Evolutionary conservation across 2,113 vertebrate species (phyloP).

Genomic region (Elanoides forficatus): DNA sequence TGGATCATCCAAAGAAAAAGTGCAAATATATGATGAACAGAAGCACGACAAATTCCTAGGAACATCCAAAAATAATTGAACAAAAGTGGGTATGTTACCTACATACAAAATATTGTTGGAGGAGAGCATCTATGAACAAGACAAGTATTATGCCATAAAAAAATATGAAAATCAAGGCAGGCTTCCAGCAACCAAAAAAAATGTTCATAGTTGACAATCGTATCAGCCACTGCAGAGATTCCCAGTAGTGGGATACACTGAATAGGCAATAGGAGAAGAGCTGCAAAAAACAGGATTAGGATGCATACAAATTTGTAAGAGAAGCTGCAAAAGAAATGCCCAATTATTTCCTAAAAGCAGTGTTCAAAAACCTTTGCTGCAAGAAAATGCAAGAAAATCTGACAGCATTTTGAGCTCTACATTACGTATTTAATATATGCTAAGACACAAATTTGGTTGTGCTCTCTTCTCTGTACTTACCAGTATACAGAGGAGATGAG

Average conservation of each 20-base stretch:
- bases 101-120: not conserved
- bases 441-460: not conserved
- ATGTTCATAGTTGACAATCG: not conserved
- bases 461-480: not conserved
- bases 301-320: not conserved
- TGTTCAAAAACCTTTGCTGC: not conserved
- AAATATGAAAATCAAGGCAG: not conserved
- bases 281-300: not conserved
- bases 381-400: not conserved
- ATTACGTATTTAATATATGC: not conserved
- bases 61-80: not conserved
- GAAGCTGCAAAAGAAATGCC: not conserved
- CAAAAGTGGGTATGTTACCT: not conserved
- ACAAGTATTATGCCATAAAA: not conserved
- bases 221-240: not conserved
- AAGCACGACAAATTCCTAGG: not conserved
- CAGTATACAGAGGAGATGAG: not conserved
- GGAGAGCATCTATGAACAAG: not conserved
- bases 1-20: not conserved
- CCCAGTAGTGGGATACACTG: not conserved
- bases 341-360: not conserved
- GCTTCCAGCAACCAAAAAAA: not conserved
- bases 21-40: not conserved
- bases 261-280: not conserved
- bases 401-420: not conserved